Conservation (phyloP, 2,888 invertebrate genomes). For the Perizoma flavofasciatum region DNA sequence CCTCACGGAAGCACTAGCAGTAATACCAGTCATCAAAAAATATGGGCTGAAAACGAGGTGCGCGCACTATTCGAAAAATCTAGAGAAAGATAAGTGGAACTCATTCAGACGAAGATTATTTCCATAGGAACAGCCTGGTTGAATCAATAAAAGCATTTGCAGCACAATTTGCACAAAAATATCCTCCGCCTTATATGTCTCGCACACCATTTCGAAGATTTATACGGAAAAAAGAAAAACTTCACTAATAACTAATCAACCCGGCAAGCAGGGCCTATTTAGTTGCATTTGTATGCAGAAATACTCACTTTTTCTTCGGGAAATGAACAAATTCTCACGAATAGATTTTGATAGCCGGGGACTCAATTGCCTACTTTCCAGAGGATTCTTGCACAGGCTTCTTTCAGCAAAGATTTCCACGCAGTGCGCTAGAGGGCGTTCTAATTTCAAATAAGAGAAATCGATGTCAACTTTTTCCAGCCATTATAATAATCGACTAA, state of each 20-base stretch:
- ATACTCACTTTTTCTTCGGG: constrained; percentile 79
- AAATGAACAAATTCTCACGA: constrained; percentile 79
- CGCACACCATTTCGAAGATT: constrained; percentile 56
- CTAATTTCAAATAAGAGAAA: constrained; percentile 63
- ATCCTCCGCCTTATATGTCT: constrained; percentile 48
- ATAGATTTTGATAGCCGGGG: constrained; percentile 83
- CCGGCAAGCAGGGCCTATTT: constrained; percentile 20
- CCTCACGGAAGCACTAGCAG: constrained; percentile 75
- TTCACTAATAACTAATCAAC: constrained; percentile 18
- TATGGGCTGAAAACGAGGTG: constrained; percentile 41
- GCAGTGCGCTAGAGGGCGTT: constrained; percentile 75
- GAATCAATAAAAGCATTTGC: constrained; percentile 70
- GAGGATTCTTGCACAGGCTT: constrained; percentile 84
- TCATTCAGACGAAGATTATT: constrained; percentile 55
- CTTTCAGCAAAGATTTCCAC: constrained; percentile 71
- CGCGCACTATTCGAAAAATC: constrained; percentile 41
- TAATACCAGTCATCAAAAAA: constrained; percentile 78
- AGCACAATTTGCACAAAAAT: constrained; percentile 58
- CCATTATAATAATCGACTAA: constrained; percentile 41
- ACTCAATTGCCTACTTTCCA: constrained; percentile 80
- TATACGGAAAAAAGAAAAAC: constrained; percentile 35
- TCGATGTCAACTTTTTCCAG: constrained; percentile 38
- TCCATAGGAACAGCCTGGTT: constrained; percentile 71
- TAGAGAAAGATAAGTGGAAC: constrained; percentile 47
- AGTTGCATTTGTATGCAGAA: constrained; percentile 45